These are phyloP conservation scores for Drosophila teissieri DNA, from an alignment of 1,140 invertebrate genomes.

Conservation along the genomic window DNA sequence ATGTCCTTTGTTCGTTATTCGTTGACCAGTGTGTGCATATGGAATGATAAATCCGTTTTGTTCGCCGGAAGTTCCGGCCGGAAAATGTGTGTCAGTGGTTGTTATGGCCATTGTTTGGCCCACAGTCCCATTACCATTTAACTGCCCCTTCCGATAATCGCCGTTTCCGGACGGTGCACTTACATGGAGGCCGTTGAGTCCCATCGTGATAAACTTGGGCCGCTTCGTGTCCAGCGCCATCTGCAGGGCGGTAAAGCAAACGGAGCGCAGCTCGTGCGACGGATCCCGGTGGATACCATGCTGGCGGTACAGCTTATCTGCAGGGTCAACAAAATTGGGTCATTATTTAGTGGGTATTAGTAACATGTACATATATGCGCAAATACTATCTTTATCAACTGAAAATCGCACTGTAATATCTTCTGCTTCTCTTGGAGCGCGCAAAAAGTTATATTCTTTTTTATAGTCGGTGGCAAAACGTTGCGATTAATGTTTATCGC, in stretches of 20 bases:
- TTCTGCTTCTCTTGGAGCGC: neutral
- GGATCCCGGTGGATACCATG: slow-evolving; percentile 91
- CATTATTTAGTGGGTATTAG: neutral
- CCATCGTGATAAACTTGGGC: slow-evolving; percentile 92
- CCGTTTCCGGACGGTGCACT: slow-evolving; percentile 77
- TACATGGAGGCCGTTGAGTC: slow-evolving; percentile 94
- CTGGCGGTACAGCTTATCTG: slow-evolving; percentile 93
- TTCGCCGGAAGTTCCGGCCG: slow-evolving; percentile 43
- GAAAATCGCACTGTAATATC: neutral
- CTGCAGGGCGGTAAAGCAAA: slow-evolving; percentile 93
- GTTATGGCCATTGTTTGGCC: slow-evolving; percentile 23
- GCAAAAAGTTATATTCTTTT: slow-evolving; percentile 3
- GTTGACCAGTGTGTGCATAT: slow-evolving; percentile 10
- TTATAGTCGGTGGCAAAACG: slow-evolving; percentile 34
- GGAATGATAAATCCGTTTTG: slow-evolving; percentile 47
- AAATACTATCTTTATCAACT: neutral
- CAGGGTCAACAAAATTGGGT: slow-evolving; percentile 22
- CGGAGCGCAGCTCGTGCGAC: slow-evolving; percentile 92
- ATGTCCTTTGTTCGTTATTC: neutral
- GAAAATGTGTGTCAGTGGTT: slow-evolving; percentile 42
- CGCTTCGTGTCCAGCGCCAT: slow-evolving; percentile 94
- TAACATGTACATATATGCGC: neutral
- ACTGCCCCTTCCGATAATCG: slow-evolving; percentile 25
- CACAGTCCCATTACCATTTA: neutral
- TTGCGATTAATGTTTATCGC: slow-evolving; percentile 41